Conservation (phyloP, 2,888 invertebrate genomes). For the Pemphredon lugubris region DNA sequence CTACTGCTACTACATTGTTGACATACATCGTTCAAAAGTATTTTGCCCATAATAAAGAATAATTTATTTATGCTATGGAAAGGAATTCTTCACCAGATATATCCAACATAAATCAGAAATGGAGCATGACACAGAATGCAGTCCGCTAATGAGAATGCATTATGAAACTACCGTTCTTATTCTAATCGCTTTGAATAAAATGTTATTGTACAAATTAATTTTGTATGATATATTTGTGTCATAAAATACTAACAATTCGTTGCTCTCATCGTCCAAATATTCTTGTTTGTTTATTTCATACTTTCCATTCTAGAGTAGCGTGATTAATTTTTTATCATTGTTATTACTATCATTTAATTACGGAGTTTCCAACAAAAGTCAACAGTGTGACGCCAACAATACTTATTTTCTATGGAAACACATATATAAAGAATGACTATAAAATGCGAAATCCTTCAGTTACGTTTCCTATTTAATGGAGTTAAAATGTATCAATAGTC, state of each 20-base stretch:
- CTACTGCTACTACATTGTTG: neutral
- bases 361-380: neutral
- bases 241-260: neutral
- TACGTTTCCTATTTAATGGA: slow-evolving; percentile 13
- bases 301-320: slow-evolving; percentile 15
- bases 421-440: slow-evolving; percentile 8
- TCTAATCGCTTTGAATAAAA: slow-evolving; percentile 1
- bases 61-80: too few species aligned
- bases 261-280: neutral
- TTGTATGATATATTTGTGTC: neutral
- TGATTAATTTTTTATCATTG: neutral
- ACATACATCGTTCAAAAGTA: too few species aligned
- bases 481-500: slow-evolving; percentile 8
- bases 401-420: neutral
- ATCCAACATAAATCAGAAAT: slow-evolving; percentile 1
- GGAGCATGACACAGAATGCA: too few species aligned
- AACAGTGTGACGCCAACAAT: neutral
- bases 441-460: slow-evolving; percentile 1
- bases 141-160: neutral
- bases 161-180: neutral
- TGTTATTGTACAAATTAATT: neutral
- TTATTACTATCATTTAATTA: slow-evolving; percentile 12
- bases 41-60: too few species aligned
- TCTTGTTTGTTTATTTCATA: neutral
- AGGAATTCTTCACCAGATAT: too few species aligned